A percentile compares a stretch with the other conserved stretches of the same genome.
Conservation (phyloP, 1,140 invertebrate genomes). For the Temnothorax nylanderi region DNA sequence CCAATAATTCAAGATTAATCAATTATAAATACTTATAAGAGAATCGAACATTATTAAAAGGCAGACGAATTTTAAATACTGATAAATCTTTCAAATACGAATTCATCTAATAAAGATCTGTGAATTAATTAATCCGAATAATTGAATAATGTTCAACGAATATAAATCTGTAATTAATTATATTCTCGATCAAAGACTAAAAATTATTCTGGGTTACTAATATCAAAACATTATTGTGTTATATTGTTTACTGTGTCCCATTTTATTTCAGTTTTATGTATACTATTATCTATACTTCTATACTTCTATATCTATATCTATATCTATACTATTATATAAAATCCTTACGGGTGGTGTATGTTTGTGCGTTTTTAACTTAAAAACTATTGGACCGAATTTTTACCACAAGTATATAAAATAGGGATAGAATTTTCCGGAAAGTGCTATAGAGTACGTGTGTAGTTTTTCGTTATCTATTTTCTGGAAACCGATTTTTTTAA, state of each 20-base stretch:
- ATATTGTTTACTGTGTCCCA: not conserved
- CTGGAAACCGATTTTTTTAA: no score
- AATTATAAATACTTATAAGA: not conserved
- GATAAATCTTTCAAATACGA: not conserved
- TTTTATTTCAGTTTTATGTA: not conserved
- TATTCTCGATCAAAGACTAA: not conserved
- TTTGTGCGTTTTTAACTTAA: no score
- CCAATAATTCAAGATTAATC: not conserved
- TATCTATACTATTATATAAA: no score
- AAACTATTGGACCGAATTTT: no score
- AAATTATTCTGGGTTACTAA: not conserved
- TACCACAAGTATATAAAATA: no score
- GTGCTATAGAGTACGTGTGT: no score
- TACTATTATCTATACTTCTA: no score
- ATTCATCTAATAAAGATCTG: not conserved
- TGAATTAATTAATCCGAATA: not conserved
- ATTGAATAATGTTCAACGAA: not conserved
- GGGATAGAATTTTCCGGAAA: no score
- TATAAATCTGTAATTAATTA: not conserved
- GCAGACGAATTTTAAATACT: not conserved
- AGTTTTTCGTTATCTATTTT: no score
- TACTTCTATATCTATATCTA: no score
- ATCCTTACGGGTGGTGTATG: no score
- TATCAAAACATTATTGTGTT: not conserved
- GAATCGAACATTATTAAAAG: not conserved